Evolutionary conservation across 1,140 invertebrate species (phyloP).

Genomic region (Fragariocoptes setiger): DNA sequence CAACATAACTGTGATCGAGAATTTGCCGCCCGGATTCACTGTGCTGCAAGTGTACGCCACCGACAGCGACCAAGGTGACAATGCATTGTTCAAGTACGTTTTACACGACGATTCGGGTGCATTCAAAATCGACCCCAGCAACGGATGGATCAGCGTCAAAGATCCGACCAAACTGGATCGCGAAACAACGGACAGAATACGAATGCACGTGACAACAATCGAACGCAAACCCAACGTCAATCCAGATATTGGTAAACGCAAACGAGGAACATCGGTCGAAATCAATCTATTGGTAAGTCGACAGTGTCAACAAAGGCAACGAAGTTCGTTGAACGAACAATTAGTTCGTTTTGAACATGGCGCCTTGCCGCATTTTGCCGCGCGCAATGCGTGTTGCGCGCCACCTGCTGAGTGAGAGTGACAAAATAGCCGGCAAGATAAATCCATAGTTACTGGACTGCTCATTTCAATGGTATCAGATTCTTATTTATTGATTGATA

Average conservation of each 20-base stretch:
- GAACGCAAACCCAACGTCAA: conserved; percentile 14
- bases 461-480: too few relatives aligned
- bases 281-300: conserved; percentile 45
- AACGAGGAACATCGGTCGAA: conserved; percentile 11
- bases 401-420: too few relatives aligned
- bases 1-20: conserved; percentile 64
- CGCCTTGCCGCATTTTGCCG: too few relatives aligned
- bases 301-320: conserved; percentile 65
- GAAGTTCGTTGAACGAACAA: too few relatives aligned
- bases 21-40: conserved; percentile 49
- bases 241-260: conserved; percentile 8
- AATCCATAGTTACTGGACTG: too few relatives aligned
- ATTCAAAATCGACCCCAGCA: conserved; percentile 38
- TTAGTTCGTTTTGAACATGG: too few relatives aligned
- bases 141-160: conserved; percentile 50
- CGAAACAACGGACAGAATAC: conserved; percentile 24
- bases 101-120: conserved; percentile 35
- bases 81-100: conserved; percentile 45
- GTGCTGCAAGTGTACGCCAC: conserved; percentile 31
- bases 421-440: too few relatives aligned
- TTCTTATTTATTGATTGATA: too few relatives aligned
- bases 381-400: too few relatives aligned
- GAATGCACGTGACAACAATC: conserved; percentile 10
- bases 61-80: conserved; percentile 26
- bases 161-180: conserved; percentile 39